A percentile compares a stretch with the other conserved stretches of the same genome.
Evolutionary conservation across 2,113 vertebrate genomes (phyloP).

Genomic region (Diphyllodes magnificus): DNA sequence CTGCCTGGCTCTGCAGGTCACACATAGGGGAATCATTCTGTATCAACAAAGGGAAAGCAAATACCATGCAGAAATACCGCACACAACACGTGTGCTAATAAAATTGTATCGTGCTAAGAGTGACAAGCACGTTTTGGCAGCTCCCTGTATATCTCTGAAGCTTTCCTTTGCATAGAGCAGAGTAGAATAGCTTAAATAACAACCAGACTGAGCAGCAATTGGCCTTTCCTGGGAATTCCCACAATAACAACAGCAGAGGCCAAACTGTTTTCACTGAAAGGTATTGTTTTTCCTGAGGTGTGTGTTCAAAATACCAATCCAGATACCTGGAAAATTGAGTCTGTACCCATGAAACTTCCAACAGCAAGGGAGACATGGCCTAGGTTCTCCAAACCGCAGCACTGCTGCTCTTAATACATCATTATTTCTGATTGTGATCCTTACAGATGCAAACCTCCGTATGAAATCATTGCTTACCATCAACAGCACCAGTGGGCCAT

Average conservation of each 20-base stretch:
- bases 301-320: neutral
- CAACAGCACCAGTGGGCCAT: rapidly evolving
- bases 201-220: neutral
- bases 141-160: neutral
- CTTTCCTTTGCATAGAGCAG: neutral
- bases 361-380: rapidly evolving
- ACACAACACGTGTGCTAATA: rapidly evolving
- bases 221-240: neutral
- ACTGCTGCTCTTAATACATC: rapidly evolving
- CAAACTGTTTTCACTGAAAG: neutral
- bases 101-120: rapidly evolving
- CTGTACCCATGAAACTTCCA: neutral
- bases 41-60: rapidly evolving
- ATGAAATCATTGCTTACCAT: rapidly evolving
- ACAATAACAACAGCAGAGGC: neutral
- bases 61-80: rapidly evolving
- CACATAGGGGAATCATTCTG: rapidly evolving
- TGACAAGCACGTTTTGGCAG: neutral
- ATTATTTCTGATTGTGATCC: rapidly evolving
- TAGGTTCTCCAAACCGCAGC: neutral
- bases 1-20: neutral
- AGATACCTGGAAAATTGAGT: neutral
- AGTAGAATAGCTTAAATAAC: neutral
- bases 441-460: rapidly evolving
- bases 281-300: neutral